Evolutionary conservation across 2,113 vertebrate genomes (phyloP).

Genomic region (Datnioides undecimradiatus): DNA sequence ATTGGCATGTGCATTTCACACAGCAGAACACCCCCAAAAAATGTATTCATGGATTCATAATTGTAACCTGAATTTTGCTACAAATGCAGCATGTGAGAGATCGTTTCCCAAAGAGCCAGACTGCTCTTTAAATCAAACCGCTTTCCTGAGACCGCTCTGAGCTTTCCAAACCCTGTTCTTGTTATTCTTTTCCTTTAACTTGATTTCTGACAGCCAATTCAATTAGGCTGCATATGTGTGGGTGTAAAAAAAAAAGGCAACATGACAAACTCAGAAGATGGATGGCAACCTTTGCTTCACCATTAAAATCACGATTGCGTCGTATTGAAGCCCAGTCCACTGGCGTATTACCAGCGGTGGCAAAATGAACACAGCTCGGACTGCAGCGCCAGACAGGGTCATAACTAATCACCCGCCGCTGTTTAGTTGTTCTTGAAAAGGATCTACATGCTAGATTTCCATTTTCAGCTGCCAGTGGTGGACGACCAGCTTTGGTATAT

Average conservation of each 20-base stretch:
- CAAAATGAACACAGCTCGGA: slow-evolving; percentile 52
- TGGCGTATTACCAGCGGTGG: slow-evolving; percentile 57
- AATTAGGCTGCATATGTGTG: slow-evolving; percentile 74
- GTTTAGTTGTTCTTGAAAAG: slow-evolving; percentile 19
- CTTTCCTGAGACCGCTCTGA: slow-evolving; percentile 23
- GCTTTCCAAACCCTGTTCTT: slow-evolving; percentile 52
- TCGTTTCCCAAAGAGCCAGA: slow-evolving; percentile 16
- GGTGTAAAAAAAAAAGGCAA: slow-evolving; percentile 76
- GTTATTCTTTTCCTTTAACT: slow-evolving; percentile 68
- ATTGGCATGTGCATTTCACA: neutral
- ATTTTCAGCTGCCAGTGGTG: slow-evolving; percentile 21
- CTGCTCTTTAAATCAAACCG: slow-evolving; percentile 49
- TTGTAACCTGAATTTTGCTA: neutral
- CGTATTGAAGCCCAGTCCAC: slow-evolving; percentile 59
- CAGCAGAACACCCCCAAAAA: slow-evolving; percentile 3
- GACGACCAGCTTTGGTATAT: slow-evolving; percentile 19
- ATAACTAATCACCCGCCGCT: slow-evolving; percentile 48
- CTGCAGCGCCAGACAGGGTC: slow-evolving; percentile 37
- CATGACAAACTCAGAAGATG: slow-evolving; percentile 75
- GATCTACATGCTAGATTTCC: slow-evolving; percentile 25
- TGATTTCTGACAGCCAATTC: slow-evolving; percentile 76
- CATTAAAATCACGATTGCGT: slow-evolving; percentile 72
- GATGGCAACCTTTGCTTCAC: slow-evolving; percentile 79
- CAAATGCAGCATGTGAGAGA: slow-evolving; percentile 14
- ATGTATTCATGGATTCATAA: neutral